Evolutionary conservation across 53 echinoderm and acorn worm species (phyloP).

Genomic region (Stichopus horrens): DNA sequence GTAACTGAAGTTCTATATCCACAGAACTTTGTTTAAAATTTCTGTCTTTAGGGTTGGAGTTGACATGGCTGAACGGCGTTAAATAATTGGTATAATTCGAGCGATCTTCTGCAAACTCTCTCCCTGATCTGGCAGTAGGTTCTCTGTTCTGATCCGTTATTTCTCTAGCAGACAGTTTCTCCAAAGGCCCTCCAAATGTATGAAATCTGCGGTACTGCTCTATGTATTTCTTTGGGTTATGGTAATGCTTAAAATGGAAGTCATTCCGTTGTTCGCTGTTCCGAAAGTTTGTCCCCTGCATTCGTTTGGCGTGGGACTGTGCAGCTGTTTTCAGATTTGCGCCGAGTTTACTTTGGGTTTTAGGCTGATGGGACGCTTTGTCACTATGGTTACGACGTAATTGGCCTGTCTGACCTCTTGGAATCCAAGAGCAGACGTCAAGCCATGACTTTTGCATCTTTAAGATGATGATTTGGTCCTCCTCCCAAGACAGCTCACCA

Average conservation of each 20-base stretch:
- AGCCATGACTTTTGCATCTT: constrained; percentile 64
- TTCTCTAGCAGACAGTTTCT: constrained; percentile 64
- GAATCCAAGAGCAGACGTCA: constrained; percentile 91
- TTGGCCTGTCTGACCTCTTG: constrained; percentile 64
- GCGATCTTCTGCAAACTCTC: not conserved
- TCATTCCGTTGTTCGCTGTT: constrained; percentile 46
- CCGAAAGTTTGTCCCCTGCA: constrained; percentile 41
- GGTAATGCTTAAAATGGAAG: constrained; percentile 84
- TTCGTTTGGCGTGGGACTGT: constrained; percentile 45
- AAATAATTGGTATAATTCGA: not conserved
- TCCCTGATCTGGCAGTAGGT: not conserved
- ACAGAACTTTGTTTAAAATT: not conserved
- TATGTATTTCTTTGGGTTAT: constrained; percentile 84
- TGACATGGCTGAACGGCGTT: not conserved
- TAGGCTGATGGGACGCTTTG: constrained; percentile 14
- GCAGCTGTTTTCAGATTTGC: not conserved
- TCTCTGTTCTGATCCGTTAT: constrained; percentile 57
- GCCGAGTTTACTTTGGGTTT: constrained; percentile 21
- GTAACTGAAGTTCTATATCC: constrained; percentile 15
- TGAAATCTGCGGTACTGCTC: constrained; percentile 91
- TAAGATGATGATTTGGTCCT: constrained; percentile 54
- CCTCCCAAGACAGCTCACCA: constrained; percentile 52
- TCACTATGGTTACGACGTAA: constrained; percentile 46
- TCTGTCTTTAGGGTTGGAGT: not conserved
- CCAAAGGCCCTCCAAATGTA: constrained; percentile 88